Percentiles rank a stretch among this genome's conserved stretches.
Evolutionary conservation across 2,113 vertebrate species (phyloP).

Genomic region (Corvus cornix): DNA sequence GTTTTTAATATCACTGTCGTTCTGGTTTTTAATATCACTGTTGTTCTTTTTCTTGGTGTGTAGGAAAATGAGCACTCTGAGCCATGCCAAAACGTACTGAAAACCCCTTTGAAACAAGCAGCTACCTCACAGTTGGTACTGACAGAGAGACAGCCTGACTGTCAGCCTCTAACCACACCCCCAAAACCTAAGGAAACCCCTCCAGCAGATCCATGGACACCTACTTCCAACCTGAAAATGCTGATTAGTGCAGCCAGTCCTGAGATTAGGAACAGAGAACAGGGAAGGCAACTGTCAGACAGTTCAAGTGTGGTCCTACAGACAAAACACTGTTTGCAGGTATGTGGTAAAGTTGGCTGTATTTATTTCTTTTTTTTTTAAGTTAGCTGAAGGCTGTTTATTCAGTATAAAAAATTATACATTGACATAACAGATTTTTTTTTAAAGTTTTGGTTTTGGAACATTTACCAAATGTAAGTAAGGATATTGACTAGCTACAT

Average conservation of each 20-base stretch:
- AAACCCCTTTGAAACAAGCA: constrained; percentile 73
- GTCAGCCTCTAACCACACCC: constrained; percentile 85
- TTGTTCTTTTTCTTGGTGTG: not conserved
- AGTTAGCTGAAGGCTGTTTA: not conserved
- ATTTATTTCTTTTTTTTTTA: not conserved
- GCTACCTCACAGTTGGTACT: constrained; percentile 31
- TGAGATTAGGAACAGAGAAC: constrained; percentile 91
- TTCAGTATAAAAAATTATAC: not conserved
- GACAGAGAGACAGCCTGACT: constrained; percentile 60
- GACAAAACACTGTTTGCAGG: constrained; percentile 73
- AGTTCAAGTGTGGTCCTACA: constrained; percentile 65
- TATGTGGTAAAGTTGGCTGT: constrained; percentile 45
- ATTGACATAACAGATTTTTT: not conserved
- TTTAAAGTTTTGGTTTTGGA: not conserved
- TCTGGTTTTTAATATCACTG: rapidly evolving
- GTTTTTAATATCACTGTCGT: rapidly evolving
- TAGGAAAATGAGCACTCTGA: constrained; percentile 79
- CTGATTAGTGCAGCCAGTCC: constrained; percentile 94
- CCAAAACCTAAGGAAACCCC: constrained; percentile 80
- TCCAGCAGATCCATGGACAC: constrained; percentile 91
- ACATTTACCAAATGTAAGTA: not conserved
- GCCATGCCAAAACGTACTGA: constrained; percentile 47
- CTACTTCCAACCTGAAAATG: constrained; percentile 95
- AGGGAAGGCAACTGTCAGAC: constrained; percentile 72
- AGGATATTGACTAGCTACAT: not conserved